Evolutionary conservation across 2,888 invertebrate species (phyloP), one percentile per base, ranked within the genome.

Genomic region (Ophioninae sp.): DNA sequence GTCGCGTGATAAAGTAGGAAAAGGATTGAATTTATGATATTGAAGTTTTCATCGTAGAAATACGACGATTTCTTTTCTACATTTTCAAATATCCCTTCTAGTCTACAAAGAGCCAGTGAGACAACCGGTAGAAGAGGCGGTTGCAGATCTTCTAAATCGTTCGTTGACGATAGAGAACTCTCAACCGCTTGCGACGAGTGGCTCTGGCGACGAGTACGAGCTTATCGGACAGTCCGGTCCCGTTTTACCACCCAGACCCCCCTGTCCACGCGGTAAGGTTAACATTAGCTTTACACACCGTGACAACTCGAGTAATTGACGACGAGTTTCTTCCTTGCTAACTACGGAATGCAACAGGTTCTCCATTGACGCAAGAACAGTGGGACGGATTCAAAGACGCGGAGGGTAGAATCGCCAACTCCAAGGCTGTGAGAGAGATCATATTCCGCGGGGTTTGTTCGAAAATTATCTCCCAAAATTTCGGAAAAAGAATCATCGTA

Each of bases 401-500:
- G 2, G 96, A 97, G 84, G 99, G 99, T 0, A 94, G 96, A 90
- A 95, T 99, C 59, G 95, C 94, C 65, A 96, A 98, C 91, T 95
- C 96, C 0, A 96, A 96, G 9, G 95, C 95, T 8, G 94, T 99
- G 0, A 97, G 96, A 92, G 95, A 96, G 89, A 95, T 97, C 68
- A 97, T 99, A 90, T 99, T 99, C 92, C 96, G 96, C 93, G 99
- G 99, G 90, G 98, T 97, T 92, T 93, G 95, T 94, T 56, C 23
- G 7, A 30, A 69, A 20, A 8, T 56, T 30, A 8, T 30, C 37
- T 37, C 9, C 30, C 37, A 5, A 6, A 59, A 22, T 59, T 59
- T 9, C 22, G 59, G 6, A 22, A 20, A 85, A 30, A 59, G 59
- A 8, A 75, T 17, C 30, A 9, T 64, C 1, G 2, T 1, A 71